Evolutionary conservation across 2,797 vertebrate species (phyloP), one percentile per base, ranked within the genome.

Genomic region (Mus minutoides): DNA sequence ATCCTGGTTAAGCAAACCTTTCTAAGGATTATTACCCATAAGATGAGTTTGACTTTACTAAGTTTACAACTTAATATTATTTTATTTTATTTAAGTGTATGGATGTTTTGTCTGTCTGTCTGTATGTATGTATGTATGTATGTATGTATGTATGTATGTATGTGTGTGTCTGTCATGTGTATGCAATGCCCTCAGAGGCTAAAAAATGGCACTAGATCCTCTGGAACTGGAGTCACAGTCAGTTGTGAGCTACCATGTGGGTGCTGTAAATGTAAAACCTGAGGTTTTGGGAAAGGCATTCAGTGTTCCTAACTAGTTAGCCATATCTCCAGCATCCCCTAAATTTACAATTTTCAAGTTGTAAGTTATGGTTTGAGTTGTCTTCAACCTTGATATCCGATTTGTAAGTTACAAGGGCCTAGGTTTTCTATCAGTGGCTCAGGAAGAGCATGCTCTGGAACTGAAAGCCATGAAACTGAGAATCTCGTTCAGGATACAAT

Each of bases 41-140:
- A 91, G 26, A 78, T 87, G 16, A 88, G 87, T 89, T 89, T 89
- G 13, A 8, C 31, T 91, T 14, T 80, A 85, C 62, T 91, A 80
- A 49, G 40, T 49, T 77, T 88, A 83, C 88, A 90, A 37, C 5
- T 37, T 71, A 16, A 11, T 26, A 26, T 62, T 60, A 24, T 56
- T 62, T 54, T 3, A 60, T 60, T 62, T 64, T n/a, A 1, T 37
- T 82, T 82, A 60, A 60, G n/a, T 29, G 8, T 43, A 40, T 43
- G 24, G 24, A 40, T 60, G 24, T 60, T 40, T 83, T 80, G 78
- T 80, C 21, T 56, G 21, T 80, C n/a, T n/a, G n/a, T n/a, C n/a
- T n/a, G n/a, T n/a, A n/a, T 46, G 7, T 46, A 52, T 80, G 29
- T 49, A 17, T 80, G 29, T 49, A n/a, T n/a, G n/a, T n/a, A n/a